Base-by-base conservation (phyloP, 2,113 vertebrate species). In the Aepyceros melampus region DNA sequence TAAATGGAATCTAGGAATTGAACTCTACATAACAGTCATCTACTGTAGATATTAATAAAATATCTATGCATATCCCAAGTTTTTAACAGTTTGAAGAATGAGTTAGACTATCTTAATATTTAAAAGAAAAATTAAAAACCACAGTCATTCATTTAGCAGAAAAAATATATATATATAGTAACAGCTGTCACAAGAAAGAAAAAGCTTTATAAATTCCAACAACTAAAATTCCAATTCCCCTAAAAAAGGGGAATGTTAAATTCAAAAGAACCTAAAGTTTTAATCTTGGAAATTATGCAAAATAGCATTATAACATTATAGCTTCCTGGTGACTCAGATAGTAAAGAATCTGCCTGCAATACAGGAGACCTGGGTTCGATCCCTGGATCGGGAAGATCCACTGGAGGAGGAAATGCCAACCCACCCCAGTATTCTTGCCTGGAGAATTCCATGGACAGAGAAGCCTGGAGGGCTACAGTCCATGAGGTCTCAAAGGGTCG, bases 1-100 rank as follows among this genome's bases (percentile, higher is more conserved):
- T 87, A 97, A 97, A 93, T 97, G 45, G n/a, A 96, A 95, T 78
- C 33, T 92, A 23, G 81, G 89, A 95, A 93, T 94, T 78, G 19
- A 96, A 93, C 25, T 43, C 53, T 89, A 51, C 4, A 5, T 82
- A 74, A 64, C n/a, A 89, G 27, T 87, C 33, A 96, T 40, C 55
- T 45, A 78, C 27, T 97, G 91, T 97, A 87, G 53, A 94, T 17
- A 86, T 53, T 58, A 94, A 88, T 71, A 85, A 53, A 93, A 74
- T 74, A 86, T 87, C 5, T 58, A 56, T 55, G 82, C 36, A 92
- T 87, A 93, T 84, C 49, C 89, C 33, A 87, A 36, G 16, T 25
- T 55, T 86, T 91, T 64, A 98, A 83, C 60, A 92, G 31, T 64
- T 56, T 87, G 45, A 21, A 93, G 43, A 93, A 87, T 62, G 33